Evolutionary conservation across 1,140 invertebrate species (phyloP).

Genomic region (Triops cancriformis): DNA sequence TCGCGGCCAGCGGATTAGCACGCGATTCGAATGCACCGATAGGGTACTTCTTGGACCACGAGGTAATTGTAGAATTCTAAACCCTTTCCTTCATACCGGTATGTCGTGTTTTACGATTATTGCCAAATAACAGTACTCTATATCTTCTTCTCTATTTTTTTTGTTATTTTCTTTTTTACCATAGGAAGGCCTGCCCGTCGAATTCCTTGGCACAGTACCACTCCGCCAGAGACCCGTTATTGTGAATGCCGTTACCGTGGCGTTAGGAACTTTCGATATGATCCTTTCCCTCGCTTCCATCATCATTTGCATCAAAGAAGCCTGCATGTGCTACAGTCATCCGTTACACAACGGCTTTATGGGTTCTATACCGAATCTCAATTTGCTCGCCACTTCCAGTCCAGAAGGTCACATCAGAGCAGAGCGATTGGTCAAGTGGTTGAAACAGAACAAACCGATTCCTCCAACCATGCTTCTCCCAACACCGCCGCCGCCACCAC

Average conservation of each 20-base stretch:
- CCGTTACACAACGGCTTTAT: conserved; percentile 4
- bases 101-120: neutral
- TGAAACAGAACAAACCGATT: conserved; percentile 27
- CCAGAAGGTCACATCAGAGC: conserved; percentile 30
- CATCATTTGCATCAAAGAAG: conserved; percentile 30
- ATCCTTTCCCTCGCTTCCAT: conserved; percentile 32
- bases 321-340: conserved; percentile 30
- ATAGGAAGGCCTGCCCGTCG: conserved; percentile 24
- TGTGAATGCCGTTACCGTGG: conserved; percentile 30
- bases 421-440: conserved; percentile 31
- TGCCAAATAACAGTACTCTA: conserved; percentile 7
- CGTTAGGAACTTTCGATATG: conserved; percentile 30
- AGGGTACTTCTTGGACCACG: conserved; percentile 33
- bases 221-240: conserved; percentile 29
- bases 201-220: conserved; percentile 29
- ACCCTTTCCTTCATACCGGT: neutral
- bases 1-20: conserved; percentile 34
- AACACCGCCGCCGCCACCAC: neutral
- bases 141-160: neutral
- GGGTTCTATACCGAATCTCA: conserved; percentile 24
- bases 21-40: conserved; percentile 32
- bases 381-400: conserved; percentile 27
- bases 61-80: conserved; percentile 24
- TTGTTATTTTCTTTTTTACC: neutral
- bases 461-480: neutral